Conservation (phyloP, 2,113 vertebrate genomes). For the Pandion haliaetus region DNA sequence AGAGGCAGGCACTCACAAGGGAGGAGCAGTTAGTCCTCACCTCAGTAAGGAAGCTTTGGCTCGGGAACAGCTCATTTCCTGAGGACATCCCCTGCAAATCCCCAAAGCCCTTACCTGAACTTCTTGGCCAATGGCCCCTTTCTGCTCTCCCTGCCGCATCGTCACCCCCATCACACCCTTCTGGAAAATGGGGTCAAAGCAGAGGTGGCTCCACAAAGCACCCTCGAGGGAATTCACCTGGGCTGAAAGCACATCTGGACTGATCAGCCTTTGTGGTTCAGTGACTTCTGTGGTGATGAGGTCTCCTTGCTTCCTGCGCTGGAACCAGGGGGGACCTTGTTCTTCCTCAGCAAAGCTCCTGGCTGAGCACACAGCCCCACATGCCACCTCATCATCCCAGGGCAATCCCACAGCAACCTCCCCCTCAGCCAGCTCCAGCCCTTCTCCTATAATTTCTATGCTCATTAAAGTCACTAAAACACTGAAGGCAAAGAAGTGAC, state of each 20-base stretch:
- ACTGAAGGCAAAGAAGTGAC: background rate
- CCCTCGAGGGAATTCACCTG: background rate
- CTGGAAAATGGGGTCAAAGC: background rate
- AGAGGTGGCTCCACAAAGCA: background rate
- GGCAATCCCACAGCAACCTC: background rate
- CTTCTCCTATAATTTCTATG: background rate
- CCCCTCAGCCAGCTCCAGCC: background rate
- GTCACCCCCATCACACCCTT: background rate
- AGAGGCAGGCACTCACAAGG: too few species aligned
- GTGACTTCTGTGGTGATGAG: background rate
- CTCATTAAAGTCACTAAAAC: background rate
- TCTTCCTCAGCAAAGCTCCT: background rate
- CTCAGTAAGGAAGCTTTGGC: background rate
- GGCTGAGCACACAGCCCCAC: rapidly evolving
- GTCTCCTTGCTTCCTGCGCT: background rate
- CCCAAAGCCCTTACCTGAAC: background rate
- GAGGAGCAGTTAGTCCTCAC: background rate
- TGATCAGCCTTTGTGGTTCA: background rate
- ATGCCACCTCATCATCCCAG: background rate
- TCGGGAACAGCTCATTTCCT: background rate
- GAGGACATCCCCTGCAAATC: background rate
- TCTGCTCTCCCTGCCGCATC: background rate
- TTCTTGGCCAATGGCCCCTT: background rate
- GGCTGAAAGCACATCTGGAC: background rate
- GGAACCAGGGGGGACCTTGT: rapidly evolving